Evolutionary conservation across 2,888 invertebrate genomes (phyloP).

Genomic region (Thelaira solivaga): DNA sequence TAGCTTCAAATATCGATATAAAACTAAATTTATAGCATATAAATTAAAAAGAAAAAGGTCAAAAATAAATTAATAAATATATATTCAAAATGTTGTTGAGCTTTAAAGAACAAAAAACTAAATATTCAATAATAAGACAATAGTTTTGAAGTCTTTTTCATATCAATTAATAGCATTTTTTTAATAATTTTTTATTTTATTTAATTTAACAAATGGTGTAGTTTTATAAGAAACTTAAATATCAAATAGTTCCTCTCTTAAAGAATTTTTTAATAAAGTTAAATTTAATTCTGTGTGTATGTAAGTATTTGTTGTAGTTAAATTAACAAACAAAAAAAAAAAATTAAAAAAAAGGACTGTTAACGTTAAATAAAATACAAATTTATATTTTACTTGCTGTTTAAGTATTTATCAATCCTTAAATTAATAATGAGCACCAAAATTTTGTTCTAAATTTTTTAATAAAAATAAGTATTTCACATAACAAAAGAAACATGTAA

Average conservation of each 20-base stretch:
- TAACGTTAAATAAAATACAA: constrained; percentile 6
- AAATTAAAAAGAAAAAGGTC: no score
- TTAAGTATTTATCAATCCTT: background rate
- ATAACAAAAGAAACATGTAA: no score
- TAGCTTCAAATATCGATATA: no score
- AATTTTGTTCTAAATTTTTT: background rate
- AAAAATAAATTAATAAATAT: no score
- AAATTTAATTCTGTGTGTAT: background rate
- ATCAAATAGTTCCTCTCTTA: constrained; percentile 33
- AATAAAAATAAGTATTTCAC: background rate
- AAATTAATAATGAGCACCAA: background rate
- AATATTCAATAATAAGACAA: no score
- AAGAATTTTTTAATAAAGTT: no score
- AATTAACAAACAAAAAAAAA: background rate
- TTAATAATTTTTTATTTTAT: background rate
- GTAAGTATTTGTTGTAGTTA: background rate
- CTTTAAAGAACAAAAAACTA: no score
- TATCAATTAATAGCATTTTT: background rate
- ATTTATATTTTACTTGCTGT: background rate
- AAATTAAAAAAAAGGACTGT: background rate
- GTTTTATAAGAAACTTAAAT: constrained; percentile 24
- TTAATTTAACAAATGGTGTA: constrained; percentile 1
- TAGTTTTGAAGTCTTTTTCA: background rate
- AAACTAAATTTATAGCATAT: no score
- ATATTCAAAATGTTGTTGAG: no score